Percentiles rank a stretch among this genome's conserved stretches.
Conservation (phyloP, 2,888 invertebrate species). For the Koerneria pararmatus region DNA sequence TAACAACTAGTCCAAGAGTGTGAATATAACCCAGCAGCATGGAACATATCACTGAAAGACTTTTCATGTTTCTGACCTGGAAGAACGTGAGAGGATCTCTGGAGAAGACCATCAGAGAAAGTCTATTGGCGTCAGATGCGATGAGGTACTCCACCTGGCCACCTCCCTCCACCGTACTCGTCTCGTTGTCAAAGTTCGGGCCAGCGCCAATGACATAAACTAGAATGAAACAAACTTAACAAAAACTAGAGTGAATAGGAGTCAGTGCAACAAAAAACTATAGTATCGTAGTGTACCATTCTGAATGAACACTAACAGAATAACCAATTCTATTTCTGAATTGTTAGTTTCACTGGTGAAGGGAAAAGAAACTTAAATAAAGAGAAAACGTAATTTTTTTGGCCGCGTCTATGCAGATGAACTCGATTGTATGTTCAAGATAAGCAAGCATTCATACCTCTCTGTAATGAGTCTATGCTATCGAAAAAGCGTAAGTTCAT, state of each 20-base stretch:
- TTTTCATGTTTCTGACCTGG: slow-evolving; percentile 47
- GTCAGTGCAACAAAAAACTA: neutral
- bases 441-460: no score
- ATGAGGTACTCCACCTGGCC: slow-evolving; percentile 53
- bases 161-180: slow-evolving; percentile 45
- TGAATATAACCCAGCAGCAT: no score
- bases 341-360: no score
- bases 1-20: no score
- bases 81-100: slow-evolving; percentile 57
- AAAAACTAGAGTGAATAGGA: no score
- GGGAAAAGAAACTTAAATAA: no score
- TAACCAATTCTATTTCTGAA: no score
- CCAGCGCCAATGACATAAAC: slow-evolving; percentile 59
- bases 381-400: neutral
- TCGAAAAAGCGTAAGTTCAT: slow-evolving; percentile 2
- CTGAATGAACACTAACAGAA: no score
- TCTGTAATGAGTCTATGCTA: no score
- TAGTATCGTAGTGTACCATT: neutral
- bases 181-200: slow-evolving; percentile 54
- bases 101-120: slow-evolving; percentile 58
- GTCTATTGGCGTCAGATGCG: slow-evolving; percentile 57
- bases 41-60: no score
- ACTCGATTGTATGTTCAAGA: no score
- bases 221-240: slow-evolving; percentile 39
- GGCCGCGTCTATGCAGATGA: neutral